These are phyloP conservation scores for Paracentrotus lividus DNA, from an alignment of 53 echinoderm and acorn worm species.

Conservation along the genomic window DNA sequence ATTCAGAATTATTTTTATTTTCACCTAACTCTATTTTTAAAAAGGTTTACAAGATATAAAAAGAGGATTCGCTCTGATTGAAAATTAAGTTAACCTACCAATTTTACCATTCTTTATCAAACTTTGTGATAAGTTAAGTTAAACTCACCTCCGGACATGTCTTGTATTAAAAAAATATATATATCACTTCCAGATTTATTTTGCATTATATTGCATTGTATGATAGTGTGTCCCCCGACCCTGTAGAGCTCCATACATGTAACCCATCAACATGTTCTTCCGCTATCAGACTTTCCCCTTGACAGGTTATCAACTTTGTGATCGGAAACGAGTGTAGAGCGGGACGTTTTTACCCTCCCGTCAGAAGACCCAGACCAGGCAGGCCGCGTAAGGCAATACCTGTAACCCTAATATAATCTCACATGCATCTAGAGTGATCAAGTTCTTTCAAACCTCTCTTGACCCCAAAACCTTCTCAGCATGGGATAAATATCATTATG, in stretches of 20 bases:
- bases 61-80: no score
- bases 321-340: slow-evolving; percentile 42
- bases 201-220: background rate
- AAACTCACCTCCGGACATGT: background rate
- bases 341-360: slow-evolving; percentile 2
- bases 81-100: no score
- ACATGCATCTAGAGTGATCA: slow-evolving; percentile 51
- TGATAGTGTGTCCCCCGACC: background rate
- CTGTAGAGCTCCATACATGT: background rate
- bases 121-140: no score
- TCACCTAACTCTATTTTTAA: no score
- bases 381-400: background rate
- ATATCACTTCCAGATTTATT: background rate
- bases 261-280: background rate
- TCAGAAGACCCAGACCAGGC: background rate
- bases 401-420: slow-evolving; percentile 41
- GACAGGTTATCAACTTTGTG: slow-evolving; percentile 19
- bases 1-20: background rate
- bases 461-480: slow-evolving; percentile 54
- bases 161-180: background rate
- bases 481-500: slow-evolving; percentile 62
- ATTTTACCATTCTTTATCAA: no score
- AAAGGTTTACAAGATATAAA: no score
- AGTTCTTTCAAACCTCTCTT: slow-evolving; percentile 34
- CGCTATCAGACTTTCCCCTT: background rate